Base-by-base conservation (phyloP, 2,797 vertebrate genomes). In the Enteromius fasciolatus region DNA sequence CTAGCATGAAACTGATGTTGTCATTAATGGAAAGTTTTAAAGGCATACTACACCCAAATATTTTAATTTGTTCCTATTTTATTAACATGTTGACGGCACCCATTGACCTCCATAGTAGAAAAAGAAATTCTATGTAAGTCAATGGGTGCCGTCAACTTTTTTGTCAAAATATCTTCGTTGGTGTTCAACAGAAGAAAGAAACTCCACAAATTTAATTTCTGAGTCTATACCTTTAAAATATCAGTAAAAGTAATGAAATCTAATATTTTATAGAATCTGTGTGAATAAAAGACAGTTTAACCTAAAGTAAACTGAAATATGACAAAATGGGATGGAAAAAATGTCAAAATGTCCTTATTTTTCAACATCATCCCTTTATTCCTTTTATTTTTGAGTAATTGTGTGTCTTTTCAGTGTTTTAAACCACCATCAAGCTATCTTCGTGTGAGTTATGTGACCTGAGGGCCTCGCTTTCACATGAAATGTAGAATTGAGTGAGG, bases 1-100 rank as follows among this genome's bases (percentile, higher is more conserved):
- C 82, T 80, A 79, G 88, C 87, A 90, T 25, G 5, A 69, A 44
- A 69, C 5, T 64, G 23, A 48, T n/a, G 15, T 44, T 44, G 31
- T 33, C 3, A 1, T 6, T 25, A 59, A 59, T 59, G 11, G 14
- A 36, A 23, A 41, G 18, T 68, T 12, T 41, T 28, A 28, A 64
- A 64, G 15, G 5, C 15, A 33, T 18, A 18, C 15, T 33, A 33
- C 15, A 64, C 61, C 61, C 28, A 33, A 33, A 64, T 33, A 64
- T 6, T 2, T 28, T 15, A 17, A 28, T 17, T 31, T 25, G 1
- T 12, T 28, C 25, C 25, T 59, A 2, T 6, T 28, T 28, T 28
- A 61, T 63, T 3, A 63, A 63, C 59, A 17, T 52, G n/a, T 25
- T 12, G 54, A 59, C n/a, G n/a, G 54, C 11, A 59, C n/a, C 54